A percentile compares a stretch with the other conserved stretches of the same genome.
These are phyloP conservation scores for Verasper variegatus DNA, from an alignment of 2,113 vertebrate species.

Conservation along the genomic window DNA sequence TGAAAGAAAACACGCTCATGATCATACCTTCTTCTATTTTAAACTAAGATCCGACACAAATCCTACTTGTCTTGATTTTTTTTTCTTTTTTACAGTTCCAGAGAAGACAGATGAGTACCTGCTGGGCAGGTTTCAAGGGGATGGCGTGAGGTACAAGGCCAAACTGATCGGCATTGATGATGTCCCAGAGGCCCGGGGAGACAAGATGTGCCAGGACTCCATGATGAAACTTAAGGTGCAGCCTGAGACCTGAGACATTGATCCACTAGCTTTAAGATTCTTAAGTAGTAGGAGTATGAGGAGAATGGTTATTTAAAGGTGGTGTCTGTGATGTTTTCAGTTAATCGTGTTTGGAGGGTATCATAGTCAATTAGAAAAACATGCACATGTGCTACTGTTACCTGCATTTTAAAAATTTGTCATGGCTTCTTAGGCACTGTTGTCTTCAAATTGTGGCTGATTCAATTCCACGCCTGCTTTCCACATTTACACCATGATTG, in stretches of 20 bases:
- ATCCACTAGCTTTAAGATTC: background rate
- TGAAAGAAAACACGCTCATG: background rate
- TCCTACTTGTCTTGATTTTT: background rate
- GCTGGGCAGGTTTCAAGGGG: conserved; percentile 92
- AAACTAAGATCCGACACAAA: background rate
- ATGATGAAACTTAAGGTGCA: conserved; percentile 99
- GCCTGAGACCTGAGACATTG: background rate
- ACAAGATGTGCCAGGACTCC: conserved; percentile 98
- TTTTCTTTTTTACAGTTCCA: conserved; percentile 72
- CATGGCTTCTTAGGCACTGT: background rate
- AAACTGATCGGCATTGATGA: conserved; percentile 96
- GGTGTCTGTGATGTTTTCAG: background rate
- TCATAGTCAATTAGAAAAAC: background rate
- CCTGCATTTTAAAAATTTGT: background rate
- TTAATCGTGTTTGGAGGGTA: background rate
- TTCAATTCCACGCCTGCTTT: no score
- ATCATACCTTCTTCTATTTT: background rate
- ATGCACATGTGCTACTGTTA: background rate
- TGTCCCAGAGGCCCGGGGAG: conserved; percentile 91
- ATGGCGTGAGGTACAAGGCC: conserved; percentile 95
- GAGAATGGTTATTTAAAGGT: background rate
- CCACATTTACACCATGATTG: no score
- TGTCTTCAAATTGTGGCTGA: background rate
- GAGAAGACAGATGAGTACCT: conserved; percentile 96
- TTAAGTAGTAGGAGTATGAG: background rate